phyloP scores from a whole-genome alignment of 2,888 invertebrate species.

The Andrena camellia region DNA sequence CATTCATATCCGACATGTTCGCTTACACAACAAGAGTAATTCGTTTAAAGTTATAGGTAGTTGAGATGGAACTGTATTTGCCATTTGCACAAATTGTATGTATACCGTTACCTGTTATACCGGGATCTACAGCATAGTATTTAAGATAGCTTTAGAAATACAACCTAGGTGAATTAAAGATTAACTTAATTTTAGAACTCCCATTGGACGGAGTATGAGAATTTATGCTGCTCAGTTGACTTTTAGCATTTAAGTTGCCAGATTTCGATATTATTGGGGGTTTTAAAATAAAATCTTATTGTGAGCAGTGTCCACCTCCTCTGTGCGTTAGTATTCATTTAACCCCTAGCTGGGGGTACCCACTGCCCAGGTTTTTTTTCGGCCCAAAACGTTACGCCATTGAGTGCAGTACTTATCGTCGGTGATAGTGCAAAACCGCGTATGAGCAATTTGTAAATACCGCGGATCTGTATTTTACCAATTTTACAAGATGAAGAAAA shows the following conservation, averaged over 20 bases:
- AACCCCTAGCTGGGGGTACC: conserved; percentile 16
- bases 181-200: conserved; percentile 45
- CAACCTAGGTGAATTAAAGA: conserved; percentile 35
- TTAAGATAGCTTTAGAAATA: conserved; percentile 60
- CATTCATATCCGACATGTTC: conserved; percentile 49
- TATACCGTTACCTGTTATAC: conserved; percentile 64
- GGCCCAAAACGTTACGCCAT: too few species aligned
- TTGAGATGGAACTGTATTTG: conserved; percentile 51
- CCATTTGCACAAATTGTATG: conserved; percentile 75
- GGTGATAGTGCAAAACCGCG: too few species aligned
- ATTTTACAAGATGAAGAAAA: too few species aligned
- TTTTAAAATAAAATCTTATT: conserved; percentile 70
- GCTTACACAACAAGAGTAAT: conserved; percentile 24
- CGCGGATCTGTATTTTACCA: too few species aligned
- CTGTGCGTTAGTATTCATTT: conserved; percentile 69
- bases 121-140: conserved; percentile 61
- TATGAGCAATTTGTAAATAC: too few species aligned
- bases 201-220: conserved; percentile 41
- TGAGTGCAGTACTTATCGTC: too few species aligned
- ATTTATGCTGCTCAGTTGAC: conserved; percentile 58
- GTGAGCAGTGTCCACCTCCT: conserved; percentile 65
- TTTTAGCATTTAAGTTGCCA: conserved; percentile 54
- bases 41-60: conserved; percentile 27
- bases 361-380: too few species aligned
- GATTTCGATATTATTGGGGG: conserved; percentile 28